phyloP scores from a whole-genome alignment of 2,888 invertebrate species.

The Andrena chrysosceles region DNA sequence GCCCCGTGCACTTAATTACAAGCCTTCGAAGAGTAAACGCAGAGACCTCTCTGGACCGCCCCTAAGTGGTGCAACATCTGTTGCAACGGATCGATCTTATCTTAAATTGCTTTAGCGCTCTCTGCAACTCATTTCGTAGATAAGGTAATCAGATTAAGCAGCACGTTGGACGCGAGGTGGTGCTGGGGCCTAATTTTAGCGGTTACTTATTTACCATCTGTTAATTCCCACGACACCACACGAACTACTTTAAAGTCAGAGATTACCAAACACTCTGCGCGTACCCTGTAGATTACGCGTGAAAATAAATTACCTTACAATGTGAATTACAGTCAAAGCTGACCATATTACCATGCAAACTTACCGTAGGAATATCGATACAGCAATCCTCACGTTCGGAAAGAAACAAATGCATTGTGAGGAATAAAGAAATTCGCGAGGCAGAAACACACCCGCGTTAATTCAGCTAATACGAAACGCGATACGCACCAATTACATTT shows the following conservation, averaged over 20 bases:
- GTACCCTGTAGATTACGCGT: too few relatives aligned
- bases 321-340: not conserved
- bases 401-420: too few relatives aligned
- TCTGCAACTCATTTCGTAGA: slow-evolving; percentile 57
- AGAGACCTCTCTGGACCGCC: slow-evolving; percentile 18
- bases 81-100: slow-evolving; percentile 50
- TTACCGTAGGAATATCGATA: too few relatives aligned
- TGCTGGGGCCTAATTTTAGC: slow-evolving; percentile 50
- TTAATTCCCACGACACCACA: slow-evolving; percentile 7
- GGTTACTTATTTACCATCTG: slow-evolving; percentile 61
- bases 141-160: slow-evolving; percentile 65
- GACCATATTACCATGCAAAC: too few relatives aligned
- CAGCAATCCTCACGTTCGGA: too few relatives aligned
- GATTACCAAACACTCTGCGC: too few relatives aligned
- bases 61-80: slow-evolving; percentile 51
- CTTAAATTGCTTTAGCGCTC: slow-evolving; percentile 69
- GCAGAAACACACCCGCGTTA: slow-evolving; percentile 19
- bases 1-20: slow-evolving; percentile 47
- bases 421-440: slow-evolving; percentile 14
- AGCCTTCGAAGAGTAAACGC: slow-evolving; percentile 40
- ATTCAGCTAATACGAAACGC: slow-evolving; percentile 47
- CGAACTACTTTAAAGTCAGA: too few relatives aligned
- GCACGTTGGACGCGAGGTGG: slow-evolving; percentile 55
- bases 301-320: not conserved
- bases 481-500: slow-evolving; percentile 46